These are phyloP conservation scores for Eurystomus gularis DNA, from an alignment of 2,113 vertebrate genomes.

Conservation along the genomic window DNA sequence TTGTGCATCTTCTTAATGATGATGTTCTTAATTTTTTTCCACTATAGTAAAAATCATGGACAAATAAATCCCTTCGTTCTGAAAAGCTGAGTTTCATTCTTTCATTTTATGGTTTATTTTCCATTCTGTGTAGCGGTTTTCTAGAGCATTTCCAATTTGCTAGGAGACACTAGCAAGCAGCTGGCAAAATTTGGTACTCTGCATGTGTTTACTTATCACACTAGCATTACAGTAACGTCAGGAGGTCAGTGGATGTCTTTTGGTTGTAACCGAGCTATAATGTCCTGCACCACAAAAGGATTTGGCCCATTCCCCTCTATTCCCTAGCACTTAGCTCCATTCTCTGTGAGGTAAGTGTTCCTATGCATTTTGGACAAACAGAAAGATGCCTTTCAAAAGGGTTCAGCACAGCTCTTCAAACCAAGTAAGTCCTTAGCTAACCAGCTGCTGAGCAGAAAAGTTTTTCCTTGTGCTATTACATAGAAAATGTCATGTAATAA, in stretches of 20 bases:
- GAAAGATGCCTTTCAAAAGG: background rate
- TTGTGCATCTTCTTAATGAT: background rate
- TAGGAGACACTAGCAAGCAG: background rate
- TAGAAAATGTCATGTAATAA: background rate
- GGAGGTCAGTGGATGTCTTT: background rate
- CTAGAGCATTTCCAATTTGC: background rate
- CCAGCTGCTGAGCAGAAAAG: background rate
- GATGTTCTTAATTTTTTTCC: background rate
- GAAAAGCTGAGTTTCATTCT: background rate
- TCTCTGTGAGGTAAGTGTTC: background rate
- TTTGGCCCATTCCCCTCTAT: background rate
- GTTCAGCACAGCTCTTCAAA: background rate
- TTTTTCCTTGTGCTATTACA: background rate
- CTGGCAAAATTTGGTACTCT: background rate
- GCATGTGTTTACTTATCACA: background rate
- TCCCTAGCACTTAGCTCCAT: background rate
- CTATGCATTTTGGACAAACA: background rate
- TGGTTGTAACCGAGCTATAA: background rate
- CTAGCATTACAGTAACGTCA: background rate
- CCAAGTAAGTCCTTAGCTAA: background rate
- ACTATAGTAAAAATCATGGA: rapidly evolving
- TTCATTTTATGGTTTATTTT: background rate
- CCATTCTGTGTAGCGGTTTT: background rate
- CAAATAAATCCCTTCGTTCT: background rate
- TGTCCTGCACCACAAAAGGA: background rate